Evolutionary conservation across 37 sponge, comb jelly and placozoan species (phyloP).

Genomic region (Petrosia ficiformis): DNA sequence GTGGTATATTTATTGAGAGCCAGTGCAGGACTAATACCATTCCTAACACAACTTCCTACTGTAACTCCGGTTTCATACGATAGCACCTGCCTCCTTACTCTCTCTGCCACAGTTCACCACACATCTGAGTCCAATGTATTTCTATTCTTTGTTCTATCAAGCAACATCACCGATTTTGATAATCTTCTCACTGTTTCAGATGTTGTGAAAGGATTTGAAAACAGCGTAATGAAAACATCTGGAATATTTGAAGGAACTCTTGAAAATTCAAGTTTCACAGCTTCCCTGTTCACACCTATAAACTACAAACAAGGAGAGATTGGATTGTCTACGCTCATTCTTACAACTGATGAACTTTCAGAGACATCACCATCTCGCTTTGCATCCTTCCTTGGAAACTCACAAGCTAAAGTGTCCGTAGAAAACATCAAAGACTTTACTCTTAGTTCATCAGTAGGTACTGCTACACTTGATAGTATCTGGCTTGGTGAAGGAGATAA

Average conservation of each 20-base stretch:
- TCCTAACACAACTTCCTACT: background rate
- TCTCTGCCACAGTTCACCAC: background rate
- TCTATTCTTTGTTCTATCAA: slow-evolving; percentile 3
- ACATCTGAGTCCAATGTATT: background rate
- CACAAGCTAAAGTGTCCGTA: background rate
- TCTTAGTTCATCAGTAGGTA: background rate
- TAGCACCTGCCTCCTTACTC: slow-evolving; percentile 14
- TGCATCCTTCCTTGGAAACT: background rate
- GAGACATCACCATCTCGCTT: slow-evolving; percentile 7
- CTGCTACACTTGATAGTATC: background rate
- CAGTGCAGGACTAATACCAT: slow-evolving; percentile 27
- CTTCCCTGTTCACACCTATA: slow-evolving; percentile 27
- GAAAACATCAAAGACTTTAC: background rate
- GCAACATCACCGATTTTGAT: background rate
- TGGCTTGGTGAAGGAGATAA: slow-evolving; percentile 17
- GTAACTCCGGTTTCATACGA: background rate
- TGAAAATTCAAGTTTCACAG: background rate
- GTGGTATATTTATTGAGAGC: slow-evolving; percentile 33
- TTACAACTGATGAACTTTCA: slow-evolving; percentile 10
- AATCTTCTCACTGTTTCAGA: background rate
- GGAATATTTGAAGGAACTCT: slow-evolving; percentile 3
- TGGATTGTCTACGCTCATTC: slow-evolving; percentile 27
- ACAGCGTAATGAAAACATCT: background rate
- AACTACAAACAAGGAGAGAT: background rate
- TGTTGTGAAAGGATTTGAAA: background rate